Conservation (phyloP, 2,888 invertebrate species). For the Chironomus riparius region DNA sequence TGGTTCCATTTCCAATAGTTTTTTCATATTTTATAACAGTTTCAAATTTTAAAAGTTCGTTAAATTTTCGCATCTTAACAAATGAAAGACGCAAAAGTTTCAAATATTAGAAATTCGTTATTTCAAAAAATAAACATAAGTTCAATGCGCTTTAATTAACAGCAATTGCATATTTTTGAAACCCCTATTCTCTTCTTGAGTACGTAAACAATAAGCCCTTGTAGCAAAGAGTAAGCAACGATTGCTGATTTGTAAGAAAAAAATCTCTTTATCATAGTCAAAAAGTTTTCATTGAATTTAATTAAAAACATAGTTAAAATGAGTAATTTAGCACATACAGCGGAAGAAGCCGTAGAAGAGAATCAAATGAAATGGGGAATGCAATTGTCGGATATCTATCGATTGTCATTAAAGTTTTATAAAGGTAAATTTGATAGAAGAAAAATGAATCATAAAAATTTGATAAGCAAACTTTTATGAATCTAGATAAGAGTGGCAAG, state of each 20-base stretch:
- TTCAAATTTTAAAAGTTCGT: no score
- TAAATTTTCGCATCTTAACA: no score
- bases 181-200: background rate
- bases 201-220: background rate
- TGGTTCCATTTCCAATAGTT: no score
- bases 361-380: slow-evolving; percentile 52
- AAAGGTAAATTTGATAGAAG: slow-evolving; percentile 59
- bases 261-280: background rate
- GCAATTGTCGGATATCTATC: slow-evolving; percentile 72
- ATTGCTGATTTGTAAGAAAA: background rate
- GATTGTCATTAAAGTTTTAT: slow-evolving; percentile 80
- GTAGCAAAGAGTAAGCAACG: background rate
- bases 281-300: no score
- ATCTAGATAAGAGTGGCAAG: slow-evolving; percentile 93
- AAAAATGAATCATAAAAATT: background rate
- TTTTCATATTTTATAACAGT: no score
- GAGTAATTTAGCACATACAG: background rate
- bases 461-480: background rate
- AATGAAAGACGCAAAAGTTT: no score
- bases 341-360: slow-evolving; percentile 7
- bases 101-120: no score
- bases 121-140: no score
- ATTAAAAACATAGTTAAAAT: background rate
- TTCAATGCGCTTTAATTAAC: no score
- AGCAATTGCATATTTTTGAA: no score